A percentile compares a stretch with the other conserved stretches of the same genome.
phyloP scores from a whole-genome alignment of 2,888 invertebrate species.

The Drosophila formosana region DNA sequence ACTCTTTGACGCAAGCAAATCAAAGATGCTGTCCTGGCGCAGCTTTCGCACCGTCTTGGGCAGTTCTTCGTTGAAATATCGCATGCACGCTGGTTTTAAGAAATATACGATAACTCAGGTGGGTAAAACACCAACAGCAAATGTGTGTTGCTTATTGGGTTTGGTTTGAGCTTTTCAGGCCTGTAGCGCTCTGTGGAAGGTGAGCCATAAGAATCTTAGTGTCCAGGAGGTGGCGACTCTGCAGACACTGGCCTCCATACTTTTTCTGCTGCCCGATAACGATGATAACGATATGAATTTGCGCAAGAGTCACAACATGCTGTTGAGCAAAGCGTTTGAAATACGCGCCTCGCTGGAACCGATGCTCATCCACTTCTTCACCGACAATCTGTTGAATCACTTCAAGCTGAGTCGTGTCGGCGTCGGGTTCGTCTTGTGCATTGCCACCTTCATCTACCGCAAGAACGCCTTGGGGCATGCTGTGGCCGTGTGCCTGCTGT shows the following conservation, averaged over 20 bases:
- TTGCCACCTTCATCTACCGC: slow-evolving; percentile 2
- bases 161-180: too few species aligned
- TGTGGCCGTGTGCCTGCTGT: slow-evolving; percentile 25
- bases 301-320: not conserved
- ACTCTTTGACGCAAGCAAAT: not conserved
- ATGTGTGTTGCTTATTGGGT: too few species aligned
- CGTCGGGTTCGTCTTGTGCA: not conserved
- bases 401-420: not conserved
- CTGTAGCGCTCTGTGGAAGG: not conserved
- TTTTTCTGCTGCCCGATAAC: not conserved
- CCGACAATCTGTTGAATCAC: not conserved
- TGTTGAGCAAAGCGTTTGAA: not conserved
- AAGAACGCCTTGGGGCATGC: slow-evolving; percentile 17
- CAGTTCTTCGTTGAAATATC: not conserved
- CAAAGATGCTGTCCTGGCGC: not conserved
- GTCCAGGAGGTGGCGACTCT: slow-evolving; percentile 9
- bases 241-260: slow-evolving; percentile 3
- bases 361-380: slow-evolving; percentile 17
- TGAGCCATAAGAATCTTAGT: not conserved
- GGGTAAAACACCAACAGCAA: too few species aligned
- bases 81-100: not conserved
- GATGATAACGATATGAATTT: not conserved
- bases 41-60: not conserved
- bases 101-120: not conserved
- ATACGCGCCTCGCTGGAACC: not conserved